Evolutionary conservation across 2,113 vertebrate genomes (phyloP), one percentile per base, ranked within the genome.

Genomic region (Scophthalmus maximus): DNA sequence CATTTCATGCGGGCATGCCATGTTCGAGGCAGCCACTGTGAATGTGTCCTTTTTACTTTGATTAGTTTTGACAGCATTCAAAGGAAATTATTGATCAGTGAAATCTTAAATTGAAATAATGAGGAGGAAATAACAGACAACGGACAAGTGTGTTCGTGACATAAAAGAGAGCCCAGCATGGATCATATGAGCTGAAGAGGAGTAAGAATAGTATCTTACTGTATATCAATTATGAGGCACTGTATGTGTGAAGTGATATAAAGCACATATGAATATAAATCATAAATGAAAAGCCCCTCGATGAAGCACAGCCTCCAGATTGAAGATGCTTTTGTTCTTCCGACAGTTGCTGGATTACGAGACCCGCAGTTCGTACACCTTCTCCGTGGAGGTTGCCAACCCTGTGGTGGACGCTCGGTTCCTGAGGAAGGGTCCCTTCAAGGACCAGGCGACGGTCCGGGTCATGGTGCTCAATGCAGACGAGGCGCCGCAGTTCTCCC

Each of bases 311-410:
- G 14, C 11, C 50, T 4, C 8, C 6, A 23, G 6, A 44, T 4
- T 71, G 26, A 60, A 7, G 11, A 38, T 23, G 32, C 42, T 73
- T 66, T 73, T 6, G 3, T 73, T 58, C 57, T 60, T 73, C 25
- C 29, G 2, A 32, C 61, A 97, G 96, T 86, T 93, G 53, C 89
- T 97, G 63, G 96, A 97, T 88, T 97, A 95, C 4, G 96, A 97
- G 85, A 89, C 74, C 18, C 85, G 90, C 6, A 95, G 77, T 40
- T 94, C 95, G 0, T 97, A 96, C 73, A 91, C 95, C 4, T 95
- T 97, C 81, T 91, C 94, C 0, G 95, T 97, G 70, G 96, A 96
- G 75, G 96, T 96, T 15, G 84, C 91, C 76, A 97, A 97, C 90
- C 94, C 96, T 0, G 64, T 90, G 14, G 93, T 96, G 5, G 96